These are phyloP conservation scores for Diarsia dahlii DNA, from an alignment of 2,888 invertebrate genomes.

Conservation along the genomic window DNA sequence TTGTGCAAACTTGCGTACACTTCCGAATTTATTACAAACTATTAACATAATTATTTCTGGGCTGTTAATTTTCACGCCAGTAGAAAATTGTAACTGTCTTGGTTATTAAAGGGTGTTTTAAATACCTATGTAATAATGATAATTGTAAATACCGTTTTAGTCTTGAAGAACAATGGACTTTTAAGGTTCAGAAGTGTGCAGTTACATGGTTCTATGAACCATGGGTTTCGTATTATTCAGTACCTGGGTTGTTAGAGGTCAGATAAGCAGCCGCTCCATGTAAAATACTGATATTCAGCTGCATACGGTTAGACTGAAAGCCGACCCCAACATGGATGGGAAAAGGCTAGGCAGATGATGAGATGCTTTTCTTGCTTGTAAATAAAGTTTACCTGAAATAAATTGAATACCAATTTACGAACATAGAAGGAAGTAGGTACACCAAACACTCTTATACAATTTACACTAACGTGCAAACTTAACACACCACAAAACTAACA, in stretches of 20 bases:
- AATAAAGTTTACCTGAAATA: neutral
- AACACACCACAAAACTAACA: conserved; percentile 38
- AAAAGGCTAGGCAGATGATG: too few species aligned
- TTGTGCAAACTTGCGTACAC: conserved; percentile 56
- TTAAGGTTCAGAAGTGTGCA: conserved; percentile 22
- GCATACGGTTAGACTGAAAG: too few species aligned
- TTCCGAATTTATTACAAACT: conserved; percentile 44
- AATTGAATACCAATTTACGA: neutral
- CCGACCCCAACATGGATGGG: too few species aligned
- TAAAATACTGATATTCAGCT: too few species aligned
- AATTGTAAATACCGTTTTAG: conserved; percentile 14
- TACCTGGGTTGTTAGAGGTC: too few species aligned
- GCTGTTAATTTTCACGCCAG: conserved; percentile 61
- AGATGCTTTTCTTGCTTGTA: neutral
- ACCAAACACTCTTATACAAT: neutral
- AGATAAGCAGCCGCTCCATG: too few species aligned
- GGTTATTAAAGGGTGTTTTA: conserved; percentile 29
- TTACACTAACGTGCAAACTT: conserved; percentile 24
- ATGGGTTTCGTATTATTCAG: too few species aligned
- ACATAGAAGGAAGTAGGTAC: neutral
- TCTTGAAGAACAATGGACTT: conserved; percentile 43
- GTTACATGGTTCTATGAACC: neutral
- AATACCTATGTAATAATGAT: conserved; percentile 15
- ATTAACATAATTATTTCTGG: conserved; percentile 58
- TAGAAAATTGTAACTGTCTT: conserved; percentile 55